phyloP scores from a whole-genome alignment of 2,797 vertebrate genomes.

The Dermochelys coriacea region DNA sequence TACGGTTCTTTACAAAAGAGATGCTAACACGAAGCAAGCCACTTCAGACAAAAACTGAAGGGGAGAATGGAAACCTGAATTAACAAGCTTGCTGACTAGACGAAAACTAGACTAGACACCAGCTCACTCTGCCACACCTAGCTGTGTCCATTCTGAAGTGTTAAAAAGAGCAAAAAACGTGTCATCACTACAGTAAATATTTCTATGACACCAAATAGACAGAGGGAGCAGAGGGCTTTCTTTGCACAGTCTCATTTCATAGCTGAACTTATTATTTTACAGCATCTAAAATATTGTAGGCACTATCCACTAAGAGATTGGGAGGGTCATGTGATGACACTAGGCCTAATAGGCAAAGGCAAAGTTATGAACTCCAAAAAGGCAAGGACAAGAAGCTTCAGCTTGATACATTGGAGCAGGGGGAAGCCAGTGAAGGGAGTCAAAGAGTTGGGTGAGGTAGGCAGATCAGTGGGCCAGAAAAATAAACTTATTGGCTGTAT shows the following conservation, averaged over 20 bases:
- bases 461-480: too few relatives aligned
- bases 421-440: too few relatives aligned
- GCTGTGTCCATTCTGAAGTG: neutral
- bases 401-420: too few relatives aligned
- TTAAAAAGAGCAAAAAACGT: slow-evolving; percentile 23
- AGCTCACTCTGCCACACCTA: neutral
- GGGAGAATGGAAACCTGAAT: neutral
- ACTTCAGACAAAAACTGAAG: neutral
- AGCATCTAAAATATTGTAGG: neutral
- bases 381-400: too few relatives aligned
- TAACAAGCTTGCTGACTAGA: neutral
- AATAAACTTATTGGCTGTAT: too few relatives aligned
- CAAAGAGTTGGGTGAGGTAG: too few relatives aligned
- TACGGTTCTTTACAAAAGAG: neutral
- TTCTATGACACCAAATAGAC: neutral
- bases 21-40: neutral
- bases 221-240: neutral
- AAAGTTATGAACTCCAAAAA: neutral
- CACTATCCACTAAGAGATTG: neutral
- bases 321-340: neutral
- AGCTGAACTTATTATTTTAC: neutral
- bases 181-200: slow-evolving; percentile 6
- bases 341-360: neutral
- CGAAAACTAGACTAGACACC: neutral
- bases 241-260: neutral